Conservation (phyloP, 2,113 vertebrate genomes). For the Myrmecobius fasciatus region DNA sequence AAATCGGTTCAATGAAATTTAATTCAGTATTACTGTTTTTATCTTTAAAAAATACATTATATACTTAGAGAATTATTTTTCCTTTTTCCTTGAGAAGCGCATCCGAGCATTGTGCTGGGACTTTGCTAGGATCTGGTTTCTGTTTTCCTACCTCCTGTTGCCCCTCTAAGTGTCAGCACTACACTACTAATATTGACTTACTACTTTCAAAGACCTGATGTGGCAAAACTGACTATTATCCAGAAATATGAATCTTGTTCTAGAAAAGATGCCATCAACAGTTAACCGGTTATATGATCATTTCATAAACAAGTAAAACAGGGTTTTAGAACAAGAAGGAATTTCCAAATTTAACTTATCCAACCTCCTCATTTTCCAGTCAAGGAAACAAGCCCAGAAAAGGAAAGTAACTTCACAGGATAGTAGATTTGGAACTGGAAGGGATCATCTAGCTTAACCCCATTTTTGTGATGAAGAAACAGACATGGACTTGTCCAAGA, state of each 20-base stretch:
- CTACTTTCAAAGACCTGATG: neutral
- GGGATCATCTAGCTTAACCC: neutral
- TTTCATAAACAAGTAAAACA: neutral
- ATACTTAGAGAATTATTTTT: constrained; percentile 45
- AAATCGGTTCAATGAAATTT: constrained; percentile 4
- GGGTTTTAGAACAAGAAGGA: neutral
- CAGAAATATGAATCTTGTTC: constrained; percentile 1
- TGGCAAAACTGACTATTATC: constrained; percentile 32
- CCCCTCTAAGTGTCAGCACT: constrained; percentile 29
- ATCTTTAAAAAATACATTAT: constrained; percentile 22
- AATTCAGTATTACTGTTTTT: constrained; percentile 2
- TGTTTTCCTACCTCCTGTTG: neutral
- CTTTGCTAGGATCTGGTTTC: constrained; percentile 11
- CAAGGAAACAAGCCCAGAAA: neutral
- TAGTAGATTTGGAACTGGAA: neutral
- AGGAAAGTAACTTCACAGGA: neutral
- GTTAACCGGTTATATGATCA: neutral
- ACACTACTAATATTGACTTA: constrained; percentile 4
- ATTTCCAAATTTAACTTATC: neutral
- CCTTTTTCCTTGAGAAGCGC: constrained; percentile 17
- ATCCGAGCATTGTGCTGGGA: neutral
- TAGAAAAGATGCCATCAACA: neutral
- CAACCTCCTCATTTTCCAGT: neutral
- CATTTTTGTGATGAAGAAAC: neutral
- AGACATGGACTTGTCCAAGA: neutral